Percentiles rank a stretch among this genome's conserved stretches.
These are phyloP conservation scores for Rhinolophus sinicus DNA, from an alignment of 2,113 vertebrate genomes.

Conservation along the genomic window DNA sequence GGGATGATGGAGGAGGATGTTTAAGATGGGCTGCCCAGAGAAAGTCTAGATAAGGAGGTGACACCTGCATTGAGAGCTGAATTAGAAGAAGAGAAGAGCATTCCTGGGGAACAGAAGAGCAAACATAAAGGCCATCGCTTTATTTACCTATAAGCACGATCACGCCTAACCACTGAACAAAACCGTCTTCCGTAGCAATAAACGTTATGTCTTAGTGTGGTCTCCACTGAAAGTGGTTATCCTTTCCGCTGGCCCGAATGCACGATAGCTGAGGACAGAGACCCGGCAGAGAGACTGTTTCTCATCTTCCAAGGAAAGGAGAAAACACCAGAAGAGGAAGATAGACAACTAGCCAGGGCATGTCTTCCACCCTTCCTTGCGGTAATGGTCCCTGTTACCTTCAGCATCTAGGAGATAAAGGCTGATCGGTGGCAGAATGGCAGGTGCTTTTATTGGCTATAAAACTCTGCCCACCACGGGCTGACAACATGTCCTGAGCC, in stretches of 20 bases:
- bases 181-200: not conserved
- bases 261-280: not conserved
- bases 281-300: not conserved
- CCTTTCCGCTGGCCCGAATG: not conserved
- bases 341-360: not conserved
- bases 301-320: not conserved
- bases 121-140: not conserved
- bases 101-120: not conserved
- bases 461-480: not conserved
- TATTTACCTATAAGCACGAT: not conserved
- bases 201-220: not conserved
- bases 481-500: not conserved
- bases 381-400: not conserved
- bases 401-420: not conserved
- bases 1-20: not conserved
- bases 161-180: not conserved
- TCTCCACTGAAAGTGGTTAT: not conserved
- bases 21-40: not conserved
- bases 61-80: not conserved
- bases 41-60: not conserved
- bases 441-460: not conserved
- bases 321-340: not conserved
- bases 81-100: no score
- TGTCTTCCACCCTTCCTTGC: not conserved
- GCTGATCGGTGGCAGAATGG: rapidly evolving